These are phyloP conservation scores for Bimastos eiseni DNA, from an alignment of 2,888 invertebrate species.

Conservation along the genomic window DNA sequence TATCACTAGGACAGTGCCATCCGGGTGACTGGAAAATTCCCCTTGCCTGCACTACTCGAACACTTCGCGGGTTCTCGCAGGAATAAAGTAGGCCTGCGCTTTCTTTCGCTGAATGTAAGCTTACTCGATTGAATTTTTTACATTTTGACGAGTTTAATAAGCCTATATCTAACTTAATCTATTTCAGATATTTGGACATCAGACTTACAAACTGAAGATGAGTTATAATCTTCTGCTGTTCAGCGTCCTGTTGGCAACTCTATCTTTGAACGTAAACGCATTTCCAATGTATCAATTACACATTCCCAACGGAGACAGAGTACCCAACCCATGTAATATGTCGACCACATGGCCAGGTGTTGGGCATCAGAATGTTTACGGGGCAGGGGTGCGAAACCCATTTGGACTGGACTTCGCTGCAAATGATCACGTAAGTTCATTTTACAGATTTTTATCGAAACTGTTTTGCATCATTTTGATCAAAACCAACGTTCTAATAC, in stretches of 20 bases:
- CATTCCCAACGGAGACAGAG: constrained; percentile 9
- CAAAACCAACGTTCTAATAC: no score
- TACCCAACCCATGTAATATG: neutral
- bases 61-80: no score
- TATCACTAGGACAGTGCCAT: no score
- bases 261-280: neutral
- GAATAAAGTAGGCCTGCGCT: no score
- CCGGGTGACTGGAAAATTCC: no score
- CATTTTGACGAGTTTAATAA: no score
- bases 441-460: neutral
- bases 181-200: no score
- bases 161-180: no score
- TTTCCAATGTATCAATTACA: neutral
- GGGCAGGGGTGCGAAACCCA: neutral
- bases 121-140: no score
- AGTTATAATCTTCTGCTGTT: neutral
- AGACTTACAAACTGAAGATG: neutral
- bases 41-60: no score
- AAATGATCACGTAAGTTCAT: neutral
- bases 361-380: neutral
- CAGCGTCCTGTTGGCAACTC: neutral
- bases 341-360: neutral
- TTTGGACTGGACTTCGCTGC: neutral
- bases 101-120: no score
- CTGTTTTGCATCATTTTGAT: no score